Conservation (phyloP, 2,113 vertebrate genomes). For the Mus spicilegus region DNA sequence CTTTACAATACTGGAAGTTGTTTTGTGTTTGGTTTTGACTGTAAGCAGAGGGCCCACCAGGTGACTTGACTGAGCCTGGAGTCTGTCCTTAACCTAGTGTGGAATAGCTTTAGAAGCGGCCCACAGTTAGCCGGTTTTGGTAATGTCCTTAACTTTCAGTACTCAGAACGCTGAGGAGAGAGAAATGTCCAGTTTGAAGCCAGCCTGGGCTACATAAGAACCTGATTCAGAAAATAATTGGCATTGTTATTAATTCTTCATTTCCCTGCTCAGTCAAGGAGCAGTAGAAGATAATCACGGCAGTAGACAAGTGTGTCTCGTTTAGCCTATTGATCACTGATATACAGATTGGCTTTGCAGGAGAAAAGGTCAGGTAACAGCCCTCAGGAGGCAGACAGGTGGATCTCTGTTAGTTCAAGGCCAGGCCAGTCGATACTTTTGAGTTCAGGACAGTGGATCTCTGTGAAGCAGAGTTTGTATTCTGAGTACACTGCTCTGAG, state of each 20-base stretch:
- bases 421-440: not conserved
- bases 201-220: not conserved
- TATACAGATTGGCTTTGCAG: not conserved
- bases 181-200: not conserved
- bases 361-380: not conserved
- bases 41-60: not conserved
- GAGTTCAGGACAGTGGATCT: not conserved
- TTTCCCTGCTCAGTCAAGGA: not conserved
- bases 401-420: not conserved
- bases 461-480: constrained; percentile 3
- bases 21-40: not conserved
- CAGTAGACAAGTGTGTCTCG: not conserved
- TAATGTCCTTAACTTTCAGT: not conserved
- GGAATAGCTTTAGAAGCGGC: not conserved
- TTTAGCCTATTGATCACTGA: constrained; percentile 22
- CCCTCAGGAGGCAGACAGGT: not conserved
- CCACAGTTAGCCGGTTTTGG: not conserved
- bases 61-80: not conserved
- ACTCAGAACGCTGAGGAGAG: not conserved
- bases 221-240: not conserved
- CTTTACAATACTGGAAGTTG: not conserved
- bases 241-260: not conserved
- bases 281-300: not conserved
- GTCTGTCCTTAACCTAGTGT: not conserved
- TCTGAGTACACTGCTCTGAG: not conserved